These are phyloP conservation scores for Syngnathus scovelli DNA, from an alignment of 2,113 vertebrate genomes.

Conservation along the genomic window DNA sequence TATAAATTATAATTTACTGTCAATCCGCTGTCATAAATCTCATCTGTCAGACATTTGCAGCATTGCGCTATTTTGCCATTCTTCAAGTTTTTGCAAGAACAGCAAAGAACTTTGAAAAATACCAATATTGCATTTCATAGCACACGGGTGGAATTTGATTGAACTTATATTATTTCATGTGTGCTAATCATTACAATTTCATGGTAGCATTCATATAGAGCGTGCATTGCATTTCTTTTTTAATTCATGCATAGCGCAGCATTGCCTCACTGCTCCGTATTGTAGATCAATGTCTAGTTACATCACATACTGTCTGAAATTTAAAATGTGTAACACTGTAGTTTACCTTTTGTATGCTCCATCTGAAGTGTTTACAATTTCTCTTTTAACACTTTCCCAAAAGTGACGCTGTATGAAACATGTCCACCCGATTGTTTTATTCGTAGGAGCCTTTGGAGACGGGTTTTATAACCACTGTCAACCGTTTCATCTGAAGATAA, in stretches of 20 bases:
- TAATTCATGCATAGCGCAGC: not conserved
- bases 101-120: too few relatives aligned
- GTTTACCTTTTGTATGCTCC: slow-evolving; percentile 1
- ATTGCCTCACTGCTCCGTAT: not conserved
- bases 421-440: slow-evolving; percentile 9
- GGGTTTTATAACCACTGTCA: slow-evolving; percentile 16
- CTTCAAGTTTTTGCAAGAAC: too few relatives aligned
- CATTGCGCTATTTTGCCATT: too few relatives aligned
- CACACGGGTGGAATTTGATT: not conserved
- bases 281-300: not conserved
- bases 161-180: not conserved
- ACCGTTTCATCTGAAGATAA: slow-evolving; percentile 17
- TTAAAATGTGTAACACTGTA: slow-evolving; percentile 6
- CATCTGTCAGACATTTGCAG: too few relatives aligned
- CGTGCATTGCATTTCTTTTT: not conserved
- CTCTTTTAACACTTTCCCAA: slow-evolving; percentile 17
- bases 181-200: not conserved
- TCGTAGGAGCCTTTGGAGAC: not conserved
- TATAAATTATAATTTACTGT: too few relatives aligned
- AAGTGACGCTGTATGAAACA: slow-evolving; percentile 12
- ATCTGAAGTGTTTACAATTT: slow-evolving; percentile 28
- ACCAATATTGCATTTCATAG: too few relatives aligned
- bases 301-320: not conserved
- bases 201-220: not conserved
- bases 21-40: too few relatives aligned